These are phyloP conservation scores for Plumapathes pennacea DNA, from an alignment of 92 coral and sea anemone genomes.

Conservation along the genomic window DNA sequence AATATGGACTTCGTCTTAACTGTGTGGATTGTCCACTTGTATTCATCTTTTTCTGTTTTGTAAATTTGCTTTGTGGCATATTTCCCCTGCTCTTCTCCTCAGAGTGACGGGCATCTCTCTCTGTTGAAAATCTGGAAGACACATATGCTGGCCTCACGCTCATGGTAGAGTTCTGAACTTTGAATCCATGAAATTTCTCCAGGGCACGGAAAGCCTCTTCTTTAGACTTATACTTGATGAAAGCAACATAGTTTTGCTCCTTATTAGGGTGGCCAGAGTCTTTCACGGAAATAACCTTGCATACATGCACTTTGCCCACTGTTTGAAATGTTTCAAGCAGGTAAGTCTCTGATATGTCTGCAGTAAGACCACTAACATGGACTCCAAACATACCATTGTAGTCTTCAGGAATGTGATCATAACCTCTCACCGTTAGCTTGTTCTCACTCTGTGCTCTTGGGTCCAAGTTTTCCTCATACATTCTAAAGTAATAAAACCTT, in stretches of 20 bases:
- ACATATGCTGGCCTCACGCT: constrained; percentile 54
- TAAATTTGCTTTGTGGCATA: too few relatives aligned
- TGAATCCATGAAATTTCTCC: constrained; percentile 20
- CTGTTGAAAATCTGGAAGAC: neutral
- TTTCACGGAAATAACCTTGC: constrained; percentile 45
- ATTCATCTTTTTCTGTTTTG: neutral
- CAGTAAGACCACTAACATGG: constrained; percentile 55
- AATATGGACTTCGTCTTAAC: neutral
- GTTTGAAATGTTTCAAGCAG: constrained; percentile 35
- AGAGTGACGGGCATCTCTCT: too few relatives aligned
- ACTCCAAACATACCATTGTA: constrained; percentile 54
- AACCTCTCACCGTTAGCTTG: too few relatives aligned
- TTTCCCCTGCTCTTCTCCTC: too few relatives aligned
- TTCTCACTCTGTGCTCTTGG: too few relatives aligned
- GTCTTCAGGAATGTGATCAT: constrained; percentile 67
- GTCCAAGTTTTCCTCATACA: too few relatives aligned
- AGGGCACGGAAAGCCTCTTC: constrained; percentile 58
- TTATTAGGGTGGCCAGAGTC: neutral
- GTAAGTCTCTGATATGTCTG: constrained; percentile 27
- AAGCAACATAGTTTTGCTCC: constrained; percentile 27
- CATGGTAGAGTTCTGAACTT: constrained; percentile 14
- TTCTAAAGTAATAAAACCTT: too few relatives aligned
- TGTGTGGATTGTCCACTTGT: neutral
- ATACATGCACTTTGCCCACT: constrained; percentile 51
- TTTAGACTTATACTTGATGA: constrained; percentile 43